Evolutionary conservation across 2,113 vertebrate genomes (phyloP).

Genomic region (Alces alces): DNA sequence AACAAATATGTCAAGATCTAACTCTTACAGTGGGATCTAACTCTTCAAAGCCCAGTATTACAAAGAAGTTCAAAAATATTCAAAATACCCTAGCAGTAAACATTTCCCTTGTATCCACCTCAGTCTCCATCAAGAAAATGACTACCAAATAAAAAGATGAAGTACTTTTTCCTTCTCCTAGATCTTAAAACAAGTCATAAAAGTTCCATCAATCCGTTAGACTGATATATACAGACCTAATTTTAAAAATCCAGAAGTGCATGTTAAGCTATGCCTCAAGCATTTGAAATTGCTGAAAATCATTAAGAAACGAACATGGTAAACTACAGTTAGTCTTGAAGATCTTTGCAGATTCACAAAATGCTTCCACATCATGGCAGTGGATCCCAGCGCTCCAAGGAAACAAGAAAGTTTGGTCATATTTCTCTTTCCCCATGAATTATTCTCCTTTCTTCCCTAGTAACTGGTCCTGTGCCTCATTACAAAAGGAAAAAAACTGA

Average conservation of each 20-base stretch:
- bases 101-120: background rate
- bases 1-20: constrained; percentile 15
- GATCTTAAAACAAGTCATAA: constrained; percentile 36
- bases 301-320: constrained; percentile 35
- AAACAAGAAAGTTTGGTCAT: background rate
- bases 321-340: background rate
- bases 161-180: background rate
- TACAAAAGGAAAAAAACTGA: background rate
- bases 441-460: background rate
- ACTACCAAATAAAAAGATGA: background rate
- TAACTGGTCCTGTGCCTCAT: background rate
- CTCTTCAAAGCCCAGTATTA: background rate
- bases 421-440: background rate
- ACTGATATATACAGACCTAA: constrained; percentile 14
- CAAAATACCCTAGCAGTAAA: background rate
- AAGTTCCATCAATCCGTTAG: background rate
- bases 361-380: background rate
- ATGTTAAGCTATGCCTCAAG: background rate
- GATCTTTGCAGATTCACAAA: constrained; percentile 25
- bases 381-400: background rate
- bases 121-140: background rate
- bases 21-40: background rate
- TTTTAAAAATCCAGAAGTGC: constrained; percentile 8
- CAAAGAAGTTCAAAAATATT: background rate
- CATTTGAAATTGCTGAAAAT: constrained; percentile 40